Conservation (phyloP, 2,888 invertebrate genomes). For the Drosophila quinaria region DNA sequence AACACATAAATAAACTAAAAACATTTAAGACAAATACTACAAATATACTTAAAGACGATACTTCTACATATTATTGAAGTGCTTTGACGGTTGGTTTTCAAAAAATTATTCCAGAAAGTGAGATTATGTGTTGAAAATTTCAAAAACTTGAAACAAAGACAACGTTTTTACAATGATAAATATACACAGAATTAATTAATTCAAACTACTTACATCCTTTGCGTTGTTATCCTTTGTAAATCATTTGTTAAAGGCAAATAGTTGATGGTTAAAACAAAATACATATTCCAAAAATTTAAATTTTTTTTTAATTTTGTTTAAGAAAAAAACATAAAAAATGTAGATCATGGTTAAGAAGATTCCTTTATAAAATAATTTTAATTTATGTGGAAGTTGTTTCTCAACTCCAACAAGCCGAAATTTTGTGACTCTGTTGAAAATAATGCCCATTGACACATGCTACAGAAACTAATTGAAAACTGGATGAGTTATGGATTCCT, state of each 20-base stretch:
- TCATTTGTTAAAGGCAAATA: slow-evolving; percentile 52
- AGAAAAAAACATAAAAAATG: slow-evolving; percentile 25
- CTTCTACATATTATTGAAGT: slow-evolving; percentile 14
- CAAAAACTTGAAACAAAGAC: slow-evolving; percentile 17
- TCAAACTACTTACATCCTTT: slow-evolving; percentile 85
- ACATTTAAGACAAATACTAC: slow-evolving; percentile 27
- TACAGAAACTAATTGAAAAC: slow-evolving; percentile 5
- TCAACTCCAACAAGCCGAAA: slow-evolving; percentile 18
- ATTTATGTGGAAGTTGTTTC: slow-evolving; percentile 1
- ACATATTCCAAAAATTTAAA: slow-evolving; percentile 60
- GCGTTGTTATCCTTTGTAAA: slow-evolving; percentile 80
- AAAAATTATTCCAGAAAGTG: slow-evolving; percentile 30
- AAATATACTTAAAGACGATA: background rate
- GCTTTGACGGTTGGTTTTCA: background rate
- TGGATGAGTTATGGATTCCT: slow-evolving; percentile 19
- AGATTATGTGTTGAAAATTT: slow-evolving; percentile 39
- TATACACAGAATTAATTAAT: slow-evolving; percentile 28
- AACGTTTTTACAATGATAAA: slow-evolving; percentile 28
- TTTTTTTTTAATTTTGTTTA: slow-evolving; percentile 46
- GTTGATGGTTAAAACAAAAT: slow-evolving; percentile 70
- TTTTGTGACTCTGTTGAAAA: background rate
- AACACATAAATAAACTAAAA: slow-evolving; percentile 36
- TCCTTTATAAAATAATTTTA: background rate
- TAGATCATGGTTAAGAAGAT: slow-evolving; percentile 1
- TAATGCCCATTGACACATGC: slow-evolving; percentile 29